Base-by-base conservation (phyloP, 2,113 vertebrate species). In the Thalassoma bifasciatum region DNA sequence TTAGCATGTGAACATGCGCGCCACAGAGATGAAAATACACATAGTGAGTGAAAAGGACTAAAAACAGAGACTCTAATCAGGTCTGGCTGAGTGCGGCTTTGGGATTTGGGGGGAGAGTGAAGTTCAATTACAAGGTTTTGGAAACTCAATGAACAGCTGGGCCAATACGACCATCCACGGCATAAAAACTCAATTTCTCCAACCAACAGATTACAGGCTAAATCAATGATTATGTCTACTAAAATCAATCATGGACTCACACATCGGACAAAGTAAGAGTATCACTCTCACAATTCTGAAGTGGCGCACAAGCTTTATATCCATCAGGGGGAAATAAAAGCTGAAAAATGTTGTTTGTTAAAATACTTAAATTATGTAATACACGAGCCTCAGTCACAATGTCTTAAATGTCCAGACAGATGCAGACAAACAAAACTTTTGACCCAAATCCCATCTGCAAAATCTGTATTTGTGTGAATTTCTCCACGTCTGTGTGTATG, bases 21-120 rank as follows among this genome's bases (percentile, higher is more conserved):
- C 75, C 70, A 13, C 79, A 57, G 82, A 69, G 75, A 90, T 85
- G 85, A 83, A 92, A 90, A 93, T 92, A 93, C 88, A 81, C 85
- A 60, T 59, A 66, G 64, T 42, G 30, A 81, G 64, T 42, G 30
- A 81, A 87, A 65, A 52, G 52, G 54, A 77, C 86, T 81, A 84
- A 89, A 88, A 87, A 87, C 77, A 82, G 74, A 51, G 67, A 69
- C 77, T 81, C 72, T 77, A 70, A 77, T 86, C 80, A 30, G 77
- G 71, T 59, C 58, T 81, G 66, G 78, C 65, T 76, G 67, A 81
- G 56, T 23, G 36, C 22, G 1, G 62, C 56, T 83, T 80, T 82
- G 60, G 49, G n/a, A 37, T 8, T 49, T 14, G 47, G 21, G 56
- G 61, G 37, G 4, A 22, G 26, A 62, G 63, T 62, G 69, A 64